Evolutionary conservation across 2,113 vertebrate genomes (phyloP).

Genomic region (Trachemys scripta): DNA sequence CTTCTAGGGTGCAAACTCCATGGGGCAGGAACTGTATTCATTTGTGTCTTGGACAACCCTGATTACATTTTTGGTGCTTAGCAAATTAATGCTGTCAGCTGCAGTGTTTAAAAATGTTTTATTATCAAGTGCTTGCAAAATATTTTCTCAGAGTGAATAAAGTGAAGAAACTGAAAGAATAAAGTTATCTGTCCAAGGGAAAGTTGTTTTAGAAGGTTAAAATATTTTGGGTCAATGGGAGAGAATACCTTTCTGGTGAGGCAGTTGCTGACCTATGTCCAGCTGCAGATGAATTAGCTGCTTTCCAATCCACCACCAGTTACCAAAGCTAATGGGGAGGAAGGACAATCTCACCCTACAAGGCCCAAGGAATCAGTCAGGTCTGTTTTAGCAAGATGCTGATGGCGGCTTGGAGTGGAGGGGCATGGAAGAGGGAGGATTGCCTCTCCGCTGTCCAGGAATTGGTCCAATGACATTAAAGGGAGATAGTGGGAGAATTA

Average conservation of each 20-base stretch:
- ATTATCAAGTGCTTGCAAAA: background rate
- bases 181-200: rapidly evolving
- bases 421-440: background rate
- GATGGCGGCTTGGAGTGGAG: background rate
- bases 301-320: background rate
- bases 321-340: rapidly evolving
- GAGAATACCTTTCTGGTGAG: background rate
- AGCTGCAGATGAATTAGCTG: rapidly evolving
- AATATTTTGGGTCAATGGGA: background rate
- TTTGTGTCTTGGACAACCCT: background rate
- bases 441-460: rapidly evolving
- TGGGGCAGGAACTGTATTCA: background rate
- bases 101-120: background rate
- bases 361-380: background rate
- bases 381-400: background rate
- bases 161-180: background rate
- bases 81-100: background rate
- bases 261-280: background rate
- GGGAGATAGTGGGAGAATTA: background rate
- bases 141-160: background rate
- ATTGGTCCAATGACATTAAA: background rate
- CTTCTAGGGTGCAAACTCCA: background rate
- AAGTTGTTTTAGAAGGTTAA: background rate
- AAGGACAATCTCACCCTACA: background rate
- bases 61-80: background rate